phyloP scores from a whole-genome alignment of 1,140 invertebrate genomes.

The Frieseomelitta varia region DNA sequence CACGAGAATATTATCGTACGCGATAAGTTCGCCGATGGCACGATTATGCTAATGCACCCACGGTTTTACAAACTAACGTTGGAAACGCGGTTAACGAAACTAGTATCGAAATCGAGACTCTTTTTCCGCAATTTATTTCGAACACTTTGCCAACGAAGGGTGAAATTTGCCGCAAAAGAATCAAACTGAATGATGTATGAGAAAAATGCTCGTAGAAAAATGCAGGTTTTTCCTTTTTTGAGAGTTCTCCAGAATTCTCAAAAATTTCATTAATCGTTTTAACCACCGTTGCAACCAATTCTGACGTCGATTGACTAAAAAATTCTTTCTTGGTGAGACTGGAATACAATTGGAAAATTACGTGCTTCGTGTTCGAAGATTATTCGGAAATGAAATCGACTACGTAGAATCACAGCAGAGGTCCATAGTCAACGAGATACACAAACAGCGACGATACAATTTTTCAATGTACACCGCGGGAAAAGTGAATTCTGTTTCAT shows the following conservation, averaged over 20 bases:
- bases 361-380: no score
- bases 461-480: slow-evolving; percentile 15
- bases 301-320: background rate
- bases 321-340: background rate
- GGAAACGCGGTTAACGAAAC: background rate
- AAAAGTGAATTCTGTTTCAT: background rate
- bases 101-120: no score
- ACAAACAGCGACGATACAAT: background rate
- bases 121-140: background rate
- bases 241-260: no score
- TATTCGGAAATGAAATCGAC: background rate
- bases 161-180: no score
- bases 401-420: background rate
- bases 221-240: no score
- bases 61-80: background rate
- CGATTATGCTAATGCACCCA: background rate
- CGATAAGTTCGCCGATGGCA: background rate
- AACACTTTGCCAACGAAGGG: background rate
- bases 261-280: no score
- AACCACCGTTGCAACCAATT: background rate
- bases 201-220: no score
- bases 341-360: no score
- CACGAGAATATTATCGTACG: background rate
- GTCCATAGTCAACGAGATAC: background rate
- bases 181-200: no score